Evolutionary conservation across 2,888 invertebrate species (phyloP).

Genomic region (Scaptomyza reducta): DNA sequence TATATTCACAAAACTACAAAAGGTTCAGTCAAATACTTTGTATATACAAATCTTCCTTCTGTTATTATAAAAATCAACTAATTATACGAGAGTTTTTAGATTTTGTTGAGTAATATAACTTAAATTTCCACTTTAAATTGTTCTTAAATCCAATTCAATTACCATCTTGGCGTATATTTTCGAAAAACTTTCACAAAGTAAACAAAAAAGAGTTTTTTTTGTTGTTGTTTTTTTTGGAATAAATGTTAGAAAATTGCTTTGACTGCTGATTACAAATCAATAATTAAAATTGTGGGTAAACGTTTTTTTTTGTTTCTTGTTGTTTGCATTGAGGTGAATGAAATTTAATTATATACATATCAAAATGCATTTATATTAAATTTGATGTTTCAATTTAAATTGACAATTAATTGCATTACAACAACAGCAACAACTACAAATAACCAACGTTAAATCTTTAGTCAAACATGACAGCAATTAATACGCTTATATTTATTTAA

Average conservation of each 20-base stretch:
- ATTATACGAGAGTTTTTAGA: no score
- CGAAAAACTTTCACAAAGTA: no score
- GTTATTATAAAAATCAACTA: neutral
- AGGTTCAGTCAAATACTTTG: neutral
- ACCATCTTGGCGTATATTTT: no score
- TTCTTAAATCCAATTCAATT: no score
- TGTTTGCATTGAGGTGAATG: constrained; percentile 45
- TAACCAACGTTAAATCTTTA: constrained; percentile 33
- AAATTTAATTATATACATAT: constrained; percentile 70
- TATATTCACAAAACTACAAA: constrained; percentile 30
- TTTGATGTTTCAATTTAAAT: constrained; percentile 77
- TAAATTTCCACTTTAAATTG: no score
- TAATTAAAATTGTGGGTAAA: constrained; percentile 63
- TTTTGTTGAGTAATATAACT: no score
- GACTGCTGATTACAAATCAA: constrained; percentile 70
- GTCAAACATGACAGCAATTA: constrained; percentile 41
- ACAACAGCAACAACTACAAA: constrained; percentile 29
- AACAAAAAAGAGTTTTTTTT: no score
- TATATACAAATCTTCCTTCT: no score
- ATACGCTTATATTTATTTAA: constrained; percentile 2
- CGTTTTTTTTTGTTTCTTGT: constrained; percentile 17
- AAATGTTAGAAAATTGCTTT: no score
- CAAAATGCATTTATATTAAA: constrained; percentile 74
- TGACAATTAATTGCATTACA: constrained; percentile 75
- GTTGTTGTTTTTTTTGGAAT: neutral